Conservation (phyloP, 2,888 invertebrate species). For the Aphidius colemani region DNA sequence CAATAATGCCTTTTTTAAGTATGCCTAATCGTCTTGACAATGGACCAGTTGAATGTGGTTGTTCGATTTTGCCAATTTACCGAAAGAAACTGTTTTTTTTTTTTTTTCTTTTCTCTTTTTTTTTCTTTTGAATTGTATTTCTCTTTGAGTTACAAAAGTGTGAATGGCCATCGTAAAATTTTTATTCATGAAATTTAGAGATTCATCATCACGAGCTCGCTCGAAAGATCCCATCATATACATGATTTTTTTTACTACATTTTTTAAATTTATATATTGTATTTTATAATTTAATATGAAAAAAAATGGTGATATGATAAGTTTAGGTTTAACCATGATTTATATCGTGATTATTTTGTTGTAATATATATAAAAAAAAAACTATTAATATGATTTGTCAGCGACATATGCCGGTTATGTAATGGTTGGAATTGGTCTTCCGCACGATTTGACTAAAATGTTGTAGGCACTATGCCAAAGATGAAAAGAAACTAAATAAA, state of each 20-base stretch:
- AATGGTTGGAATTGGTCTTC: slow-evolving; percentile 48
- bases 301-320: too few relatives aligned
- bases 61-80: slow-evolving; percentile 18
- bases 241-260: neutral
- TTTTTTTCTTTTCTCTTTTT: neutral
- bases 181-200: neutral
- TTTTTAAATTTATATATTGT: too few relatives aligned
- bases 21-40: slow-evolving; percentile 9
- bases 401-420: slow-evolving; percentile 49
- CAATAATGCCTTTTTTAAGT: slow-evolving; percentile 13
- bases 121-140: slow-evolving; percentile 4
- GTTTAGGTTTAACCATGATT: too few relatives aligned
- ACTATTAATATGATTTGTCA: slow-evolving; percentile 59
- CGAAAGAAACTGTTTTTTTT: slow-evolving; percentile 1
- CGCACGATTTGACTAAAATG: slow-evolving; percentile 58
- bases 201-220: neutral
- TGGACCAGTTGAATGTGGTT: slow-evolving; percentile 2
- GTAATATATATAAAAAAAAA: neutral
- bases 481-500: slow-evolving; percentile 28
- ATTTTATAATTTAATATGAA: too few relatives aligned
- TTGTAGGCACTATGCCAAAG: slow-evolving; percentile 29
- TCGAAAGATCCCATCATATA: neutral
- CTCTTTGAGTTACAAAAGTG: neutral
- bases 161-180: neutral
- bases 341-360: too few relatives aligned